Conservation (phyloP, 2,888 invertebrate genomes). For the Noctua fimbriata region DNA sequence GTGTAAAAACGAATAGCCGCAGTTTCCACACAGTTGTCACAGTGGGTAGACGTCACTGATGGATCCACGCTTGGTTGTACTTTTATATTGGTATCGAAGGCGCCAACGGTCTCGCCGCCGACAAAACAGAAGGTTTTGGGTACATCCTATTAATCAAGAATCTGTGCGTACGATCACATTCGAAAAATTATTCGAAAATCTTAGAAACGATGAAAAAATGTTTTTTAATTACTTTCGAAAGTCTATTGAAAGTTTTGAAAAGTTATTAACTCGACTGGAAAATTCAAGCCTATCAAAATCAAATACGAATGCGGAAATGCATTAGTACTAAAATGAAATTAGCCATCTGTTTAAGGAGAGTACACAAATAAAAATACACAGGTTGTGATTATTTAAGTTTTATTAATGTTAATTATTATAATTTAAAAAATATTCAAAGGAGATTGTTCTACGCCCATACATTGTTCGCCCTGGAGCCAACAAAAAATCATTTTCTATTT, state of each 20-base stretch:
- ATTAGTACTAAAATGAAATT: slow-evolving; percentile 59
- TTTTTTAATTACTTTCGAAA: slow-evolving; percentile 8
- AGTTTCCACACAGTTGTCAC: slow-evolving; percentile 59
- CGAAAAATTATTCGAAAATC: slow-evolving; percentile 41
- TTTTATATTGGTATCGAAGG: slow-evolving; percentile 62
- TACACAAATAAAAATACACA: slow-evolving; percentile 60
- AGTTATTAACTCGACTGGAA: background rate
- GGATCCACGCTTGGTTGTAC: slow-evolving; percentile 60
- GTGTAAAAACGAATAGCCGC: slow-evolving; percentile 60
- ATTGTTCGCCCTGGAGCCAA: too few species aligned
- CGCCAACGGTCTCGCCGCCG: slow-evolving; percentile 50
- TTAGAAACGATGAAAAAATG: background rate
- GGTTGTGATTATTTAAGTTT: slow-evolving; percentile 54
- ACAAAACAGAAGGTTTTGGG: slow-evolving; percentile 49
- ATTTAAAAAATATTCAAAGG: background rate
- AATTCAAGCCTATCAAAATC: slow-evolving; percentile 29
- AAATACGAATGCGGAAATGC: slow-evolving; percentile 63
- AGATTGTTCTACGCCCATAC: too few species aligned
- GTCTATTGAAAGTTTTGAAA: background rate
- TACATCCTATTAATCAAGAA: slow-evolving; percentile 63
- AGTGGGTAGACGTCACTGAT: slow-evolving; percentile 56
- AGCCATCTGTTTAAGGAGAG: slow-evolving; percentile 61
- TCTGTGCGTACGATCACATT: slow-evolving; percentile 56
- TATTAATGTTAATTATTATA: slow-evolving; percentile 14
- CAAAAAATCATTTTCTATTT: too few species aligned